A percentile compares a stretch with the other conserved stretches of the same genome.
Evolutionary conservation across 2,888 invertebrate species (phyloP).

Genomic region (Cabera pusaria): DNA sequence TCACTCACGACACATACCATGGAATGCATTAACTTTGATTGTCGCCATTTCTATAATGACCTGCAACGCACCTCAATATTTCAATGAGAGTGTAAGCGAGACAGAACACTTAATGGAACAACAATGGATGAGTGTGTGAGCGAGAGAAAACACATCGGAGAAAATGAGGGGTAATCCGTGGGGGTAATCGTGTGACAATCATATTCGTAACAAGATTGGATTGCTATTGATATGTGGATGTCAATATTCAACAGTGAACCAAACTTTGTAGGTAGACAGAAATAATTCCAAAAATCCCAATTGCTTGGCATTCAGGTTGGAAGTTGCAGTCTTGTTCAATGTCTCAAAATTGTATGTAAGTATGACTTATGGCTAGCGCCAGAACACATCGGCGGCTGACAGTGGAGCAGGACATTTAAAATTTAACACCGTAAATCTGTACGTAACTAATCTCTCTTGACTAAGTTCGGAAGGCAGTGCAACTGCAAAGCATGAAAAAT

Average conservation of each 20-base stretch:
- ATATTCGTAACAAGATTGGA: conserved; percentile 68
- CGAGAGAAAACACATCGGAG: conserved; percentile 20
- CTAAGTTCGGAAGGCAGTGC: too few relatives aligned
- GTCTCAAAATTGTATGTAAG: too few relatives aligned
- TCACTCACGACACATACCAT: conserved; percentile 30
- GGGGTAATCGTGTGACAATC: conserved; percentile 55
- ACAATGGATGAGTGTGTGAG: conserved; percentile 1
- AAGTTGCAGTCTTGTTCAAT: too few relatives aligned
- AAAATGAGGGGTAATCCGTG: conserved; percentile 44
- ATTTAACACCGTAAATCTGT: too few relatives aligned
- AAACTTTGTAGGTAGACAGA: too few relatives aligned
- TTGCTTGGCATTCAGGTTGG: too few relatives aligned
- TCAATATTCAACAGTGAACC: conserved; percentile 29
- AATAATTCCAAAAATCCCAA: too few relatives aligned
- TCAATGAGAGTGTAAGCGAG: conserved; percentile 2
- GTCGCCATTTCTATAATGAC: conserved; percentile 43
- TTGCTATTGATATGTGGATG: conserved; percentile 37
- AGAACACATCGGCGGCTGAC: too few relatives aligned
- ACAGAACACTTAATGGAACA: conserved; percentile 1
- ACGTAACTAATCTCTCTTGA: too few relatives aligned
- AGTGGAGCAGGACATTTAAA: too few relatives aligned
- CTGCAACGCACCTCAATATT: conserved; percentile 25
- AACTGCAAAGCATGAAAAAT: too few relatives aligned
- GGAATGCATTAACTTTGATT: conserved; percentile 43
- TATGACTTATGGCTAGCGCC: too few relatives aligned